Percentiles rank a stretch among this genome's conserved stretches.
These are phyloP conservation scores for Lasius platythorax DNA, from an alignment of 2,888 invertebrate species.

Conservation along the genomic window DNA sequence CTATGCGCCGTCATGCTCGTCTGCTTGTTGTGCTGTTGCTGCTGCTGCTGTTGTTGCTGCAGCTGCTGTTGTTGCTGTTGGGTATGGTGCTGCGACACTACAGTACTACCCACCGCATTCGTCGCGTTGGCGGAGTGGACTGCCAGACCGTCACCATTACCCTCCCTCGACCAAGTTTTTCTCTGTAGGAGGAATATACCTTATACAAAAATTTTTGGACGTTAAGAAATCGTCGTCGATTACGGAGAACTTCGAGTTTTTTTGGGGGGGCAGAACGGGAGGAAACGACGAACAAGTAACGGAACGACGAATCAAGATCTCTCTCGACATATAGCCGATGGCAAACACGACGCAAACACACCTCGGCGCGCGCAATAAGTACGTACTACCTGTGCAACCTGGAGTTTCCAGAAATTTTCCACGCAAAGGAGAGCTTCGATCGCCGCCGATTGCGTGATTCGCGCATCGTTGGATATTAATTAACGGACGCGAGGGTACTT, in stretches of 20 bases:
- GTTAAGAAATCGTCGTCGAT: constrained; percentile 61
- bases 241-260: constrained; percentile 19
- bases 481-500: constrained; percentile 1
- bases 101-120: constrained; percentile 87
- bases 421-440: constrained; percentile 12
- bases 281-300: constrained; percentile 5
- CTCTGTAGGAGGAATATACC: constrained; percentile 86
- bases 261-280: background rate
- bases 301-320: background rate
- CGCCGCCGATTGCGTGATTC: constrained; percentile 37
- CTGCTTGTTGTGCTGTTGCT: constrained; percentile 86
- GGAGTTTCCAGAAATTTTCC: constrained; percentile 1
- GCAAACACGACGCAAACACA: background rate
- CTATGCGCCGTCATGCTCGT: constrained; percentile 93
- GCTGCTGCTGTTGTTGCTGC: constrained; percentile 86
- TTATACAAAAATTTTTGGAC: constrained; percentile 73
- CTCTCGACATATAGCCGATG: background rate
- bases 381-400: background rate
- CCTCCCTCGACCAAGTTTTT: constrained; percentile 89
- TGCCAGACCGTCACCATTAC: constrained; percentile 88
- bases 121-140: constrained; percentile 83
- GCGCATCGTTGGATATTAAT: constrained; percentile 41
- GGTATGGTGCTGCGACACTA: constrained; percentile 83
- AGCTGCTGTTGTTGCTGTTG: constrained; percentile 85
- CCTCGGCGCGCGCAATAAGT: background rate